Evolutionary conservation across 2,797 vertebrate genomes (phyloP).

Genomic region (Ambastaia sidthimunki): DNA sequence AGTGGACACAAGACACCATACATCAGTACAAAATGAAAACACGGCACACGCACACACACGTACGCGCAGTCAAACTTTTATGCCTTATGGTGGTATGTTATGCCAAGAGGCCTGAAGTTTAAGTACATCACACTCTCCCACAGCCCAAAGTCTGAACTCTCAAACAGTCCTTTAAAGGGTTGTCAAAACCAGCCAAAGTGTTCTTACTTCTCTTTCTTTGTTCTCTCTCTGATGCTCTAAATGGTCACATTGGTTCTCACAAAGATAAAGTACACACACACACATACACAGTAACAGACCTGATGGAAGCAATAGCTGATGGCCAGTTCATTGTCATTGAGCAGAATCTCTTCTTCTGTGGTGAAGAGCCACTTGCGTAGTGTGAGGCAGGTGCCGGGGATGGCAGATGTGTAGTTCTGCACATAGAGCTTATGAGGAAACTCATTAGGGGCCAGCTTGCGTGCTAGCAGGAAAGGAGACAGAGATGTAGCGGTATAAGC

Average conservation of each 20-base stretch:
- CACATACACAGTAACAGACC: conserved; percentile 57
- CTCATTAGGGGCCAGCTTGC: conserved; percentile 95
- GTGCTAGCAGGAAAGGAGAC: conserved; percentile 75
- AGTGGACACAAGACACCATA: not conserved
- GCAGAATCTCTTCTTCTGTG: conserved; percentile 90
- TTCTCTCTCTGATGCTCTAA: too few relatives aligned
- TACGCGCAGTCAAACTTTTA: not conserved
- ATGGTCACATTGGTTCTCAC: too few relatives aligned
- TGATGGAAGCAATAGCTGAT: conserved; percentile 92
- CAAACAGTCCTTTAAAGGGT: too few relatives aligned
- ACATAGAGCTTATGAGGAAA: conserved; percentile 98
- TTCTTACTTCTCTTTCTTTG: too few relatives aligned
- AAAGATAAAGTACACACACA: not conserved
- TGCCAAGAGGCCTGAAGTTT: conserved; percentile 41
- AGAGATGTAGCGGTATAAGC: conserved; percentile 13
- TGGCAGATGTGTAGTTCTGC: conserved; percentile 97
- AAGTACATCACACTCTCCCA: conserved; percentile 49
- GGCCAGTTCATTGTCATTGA: conserved; percentile 95
- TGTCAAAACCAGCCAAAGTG: too few relatives aligned
- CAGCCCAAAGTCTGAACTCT: too few relatives aligned
- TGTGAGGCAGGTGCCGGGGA: conserved; percentile 93
- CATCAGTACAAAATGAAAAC: not conserved
- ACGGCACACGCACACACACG: not conserved
- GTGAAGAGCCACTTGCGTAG: conserved; percentile 97
- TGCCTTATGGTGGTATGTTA: conserved; percentile 31